These are phyloP conservation scores for Andrena praecox DNA, from an alignment of 2,888 invertebrate species.

Conservation along the genomic window DNA sequence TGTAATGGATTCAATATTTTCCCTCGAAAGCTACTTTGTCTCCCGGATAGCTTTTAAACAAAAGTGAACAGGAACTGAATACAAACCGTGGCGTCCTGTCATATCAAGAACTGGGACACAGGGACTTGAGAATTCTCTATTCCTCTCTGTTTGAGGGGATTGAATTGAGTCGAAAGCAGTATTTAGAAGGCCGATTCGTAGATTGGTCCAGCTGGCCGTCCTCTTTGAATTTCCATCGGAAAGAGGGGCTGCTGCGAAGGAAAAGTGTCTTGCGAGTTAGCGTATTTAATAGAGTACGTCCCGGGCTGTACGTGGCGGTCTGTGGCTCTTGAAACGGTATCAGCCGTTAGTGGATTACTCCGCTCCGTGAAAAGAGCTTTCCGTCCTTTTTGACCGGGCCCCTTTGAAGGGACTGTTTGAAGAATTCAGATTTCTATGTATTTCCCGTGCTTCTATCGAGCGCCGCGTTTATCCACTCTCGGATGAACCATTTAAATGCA, in stretches of 20 bases:
- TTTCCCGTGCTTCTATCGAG: slow-evolving; percentile 19
- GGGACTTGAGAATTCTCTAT: not conserved
- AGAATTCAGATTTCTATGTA: slow-evolving; percentile 55
- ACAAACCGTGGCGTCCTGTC: no score
- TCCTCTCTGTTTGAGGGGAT: not conserved
- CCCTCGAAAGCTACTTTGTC: no score
- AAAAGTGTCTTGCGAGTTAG: slow-evolving; percentile 53
- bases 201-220: slow-evolving; percentile 7
- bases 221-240: slow-evolving; percentile 30
- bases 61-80: no score
- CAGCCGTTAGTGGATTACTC: slow-evolving; percentile 60
- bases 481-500: slow-evolving; percentile 57
- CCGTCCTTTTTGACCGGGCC: slow-evolving; percentile 43
- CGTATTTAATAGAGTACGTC: slow-evolving; percentile 51
- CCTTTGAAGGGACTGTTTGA: slow-evolving; percentile 42
- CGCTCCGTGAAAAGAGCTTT: slow-evolving; percentile 51
- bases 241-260: not conserved
- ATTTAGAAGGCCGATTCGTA: slow-evolving; percentile 25
- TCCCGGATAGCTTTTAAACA: no score
- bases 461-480: slow-evolving; percentile 39
- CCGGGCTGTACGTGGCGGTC: slow-evolving; percentile 38
- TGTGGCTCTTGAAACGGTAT: slow-evolving; percentile 56
- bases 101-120: no score
- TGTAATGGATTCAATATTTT: no score
- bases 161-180: slow-evolving; percentile 20